phyloP scores from a whole-genome alignment of 2,888 invertebrate species.

The Diarsia rubi region DNA sequence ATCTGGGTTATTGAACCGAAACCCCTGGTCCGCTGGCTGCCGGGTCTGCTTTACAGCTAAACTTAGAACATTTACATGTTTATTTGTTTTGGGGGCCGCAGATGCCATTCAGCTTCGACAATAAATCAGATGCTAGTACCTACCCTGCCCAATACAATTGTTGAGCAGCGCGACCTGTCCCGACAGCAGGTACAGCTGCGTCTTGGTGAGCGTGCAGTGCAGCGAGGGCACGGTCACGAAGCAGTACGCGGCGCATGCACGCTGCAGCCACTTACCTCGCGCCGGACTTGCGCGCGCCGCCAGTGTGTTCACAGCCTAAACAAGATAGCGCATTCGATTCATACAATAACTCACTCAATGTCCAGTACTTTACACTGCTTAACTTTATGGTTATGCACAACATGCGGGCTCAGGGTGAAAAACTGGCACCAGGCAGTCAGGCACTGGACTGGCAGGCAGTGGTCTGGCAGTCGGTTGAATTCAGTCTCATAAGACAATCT shows the following conservation, averaged over 20 bases:
- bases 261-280: conserved; percentile 95
- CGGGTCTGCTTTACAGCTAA: no score
- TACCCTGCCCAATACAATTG: conserved; percentile 97
- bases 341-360: not conserved
- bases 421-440: not conserved
- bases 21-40: no score
- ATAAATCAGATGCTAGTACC: not conserved
- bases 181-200: conserved; percentile 96
- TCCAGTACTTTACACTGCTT: not conserved
- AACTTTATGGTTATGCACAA: no score
- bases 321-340: not conserved
- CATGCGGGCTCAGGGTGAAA: not conserved
- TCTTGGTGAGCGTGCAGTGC: conserved; percentile 93
- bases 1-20: no score
- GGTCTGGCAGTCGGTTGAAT: not conserved
- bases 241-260: conserved; percentile 98
- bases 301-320: conserved; percentile 95
- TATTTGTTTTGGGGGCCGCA: no score
- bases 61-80: no score
- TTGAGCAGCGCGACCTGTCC: conserved; percentile 97
- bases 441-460: no score
- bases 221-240: conserved; percentile 99
- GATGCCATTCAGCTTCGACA: not conserved
- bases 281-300: conserved; percentile 91
- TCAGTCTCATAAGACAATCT: not conserved